Base-by-base conservation (phyloP, 1,140 invertebrate species). In the Drosophila gunungcola region DNA sequence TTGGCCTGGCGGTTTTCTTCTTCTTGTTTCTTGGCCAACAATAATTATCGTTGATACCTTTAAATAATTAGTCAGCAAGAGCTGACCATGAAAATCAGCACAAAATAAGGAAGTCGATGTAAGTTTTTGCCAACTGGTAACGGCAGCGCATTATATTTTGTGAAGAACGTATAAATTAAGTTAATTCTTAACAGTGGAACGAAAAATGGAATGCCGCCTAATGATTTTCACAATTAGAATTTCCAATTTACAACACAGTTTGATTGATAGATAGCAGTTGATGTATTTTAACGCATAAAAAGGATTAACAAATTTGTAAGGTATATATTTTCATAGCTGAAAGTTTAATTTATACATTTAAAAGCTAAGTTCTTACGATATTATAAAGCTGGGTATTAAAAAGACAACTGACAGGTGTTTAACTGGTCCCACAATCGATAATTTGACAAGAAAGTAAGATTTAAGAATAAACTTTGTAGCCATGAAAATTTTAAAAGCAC, bases 51-150 rank as follows among this genome's bases (percentile, higher is more conserved):
- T 55, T 54, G 54, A 55, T 74, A 67, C 25, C 34, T 46, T 72
- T 52, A 78, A 63, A 52, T 64, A 78, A 76, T 76, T 76, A 76
- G 61, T 76, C 73, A 76, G 73, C 73, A 76, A 75, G 61, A 76
- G 72, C 42, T 76, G 73, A 75, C 73, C 73, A 76, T 76, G 73
- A 76, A 76, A 76, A 76, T 67, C 53, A 75, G 72, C 73, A 48
- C 21, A 75, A 54, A 63, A 43, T 52, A 42, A 16, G 29, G 46
- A 75, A 65, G 75, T 56, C 52, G 25, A 73, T 62, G 36, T 42
- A 73, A 42, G 39, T 43, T 34, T 13, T 34, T 32, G 0, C 12
- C 61, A 73, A 62, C 51, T 61, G 38, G n/a, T 52, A 36, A 74
- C 32, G 25, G 27, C 38, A 74, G 32, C 27, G 12, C 12, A 51